Evolutionary conservation across 2,888 invertebrate species (phyloP).

Genomic region (Aleiodes alternator): DNA sequence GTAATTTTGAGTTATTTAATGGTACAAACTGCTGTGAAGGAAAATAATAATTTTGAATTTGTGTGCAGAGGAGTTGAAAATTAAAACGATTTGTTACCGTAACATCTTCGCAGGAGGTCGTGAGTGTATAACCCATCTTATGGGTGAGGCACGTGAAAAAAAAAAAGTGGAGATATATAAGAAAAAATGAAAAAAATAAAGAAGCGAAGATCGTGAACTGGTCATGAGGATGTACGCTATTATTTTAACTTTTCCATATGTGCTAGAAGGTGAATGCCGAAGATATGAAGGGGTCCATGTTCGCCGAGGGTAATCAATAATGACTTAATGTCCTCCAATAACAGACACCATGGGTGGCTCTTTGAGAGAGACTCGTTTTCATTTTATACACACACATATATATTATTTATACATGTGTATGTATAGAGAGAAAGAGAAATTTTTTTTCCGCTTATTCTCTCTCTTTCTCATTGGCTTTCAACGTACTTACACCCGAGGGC

Average conservation of each 20-base stretch:
- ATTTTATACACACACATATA: constrained; percentile 36
- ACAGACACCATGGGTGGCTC: constrained; percentile 73
- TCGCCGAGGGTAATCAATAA: constrained; percentile 71
- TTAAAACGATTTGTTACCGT: constrained; percentile 64
- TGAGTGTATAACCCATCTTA: constrained; percentile 49
- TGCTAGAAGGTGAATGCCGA: constrained; percentile 52
- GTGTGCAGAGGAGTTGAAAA: constrained; percentile 45
- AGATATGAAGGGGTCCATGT: constrained; percentile 59
- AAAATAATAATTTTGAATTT: constrained; percentile 10
- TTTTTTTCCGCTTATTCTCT: constrained; percentile 17
- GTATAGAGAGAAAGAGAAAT: not conserved
- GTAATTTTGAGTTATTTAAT: constrained; percentile 18
- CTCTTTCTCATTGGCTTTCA: constrained; percentile 16
- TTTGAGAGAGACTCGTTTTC: constrained; percentile 54
- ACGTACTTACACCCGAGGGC: constrained; percentile 11
- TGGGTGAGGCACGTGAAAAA: not conserved
- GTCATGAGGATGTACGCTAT: constrained; percentile 17
- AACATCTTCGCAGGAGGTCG: constrained; percentile 58
- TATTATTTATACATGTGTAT: not conserved
- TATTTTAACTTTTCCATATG: constrained; percentile 26
- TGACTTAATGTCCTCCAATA: constrained; percentile 74
- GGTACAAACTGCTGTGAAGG: constrained; percentile 2
- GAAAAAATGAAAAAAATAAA: not conserved
- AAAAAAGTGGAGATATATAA: not conserved
- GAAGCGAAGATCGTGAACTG: not conserved